Conservation (phyloP, 2,113 vertebrate species). For the Eulemur macaco region DNA sequence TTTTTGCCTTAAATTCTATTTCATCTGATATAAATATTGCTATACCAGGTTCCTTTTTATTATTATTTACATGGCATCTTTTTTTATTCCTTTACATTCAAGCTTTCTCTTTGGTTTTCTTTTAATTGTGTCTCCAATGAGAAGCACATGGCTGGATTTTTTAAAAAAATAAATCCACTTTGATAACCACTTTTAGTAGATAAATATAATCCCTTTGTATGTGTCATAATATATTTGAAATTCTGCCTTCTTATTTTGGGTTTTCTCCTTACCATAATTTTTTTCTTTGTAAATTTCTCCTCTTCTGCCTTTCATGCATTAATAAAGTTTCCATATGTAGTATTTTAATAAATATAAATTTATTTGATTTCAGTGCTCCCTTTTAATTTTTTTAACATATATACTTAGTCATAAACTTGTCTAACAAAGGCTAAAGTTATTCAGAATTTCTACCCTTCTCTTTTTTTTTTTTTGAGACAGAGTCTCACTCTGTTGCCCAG, state of each 20-base stretch:
- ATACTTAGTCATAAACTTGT: conserved; percentile 8
- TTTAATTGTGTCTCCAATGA: not conserved
- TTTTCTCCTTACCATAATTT: not conserved
- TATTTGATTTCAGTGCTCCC: not conserved
- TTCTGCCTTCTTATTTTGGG: not conserved
- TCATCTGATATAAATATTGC: not conserved
- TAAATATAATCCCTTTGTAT: not conserved
- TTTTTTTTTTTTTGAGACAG: not conserved
- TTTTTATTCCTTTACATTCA: not conserved
- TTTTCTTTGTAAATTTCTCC: not conserved
- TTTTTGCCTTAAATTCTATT: not conserved
- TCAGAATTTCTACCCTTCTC: not conserved
- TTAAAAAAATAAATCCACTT: not conserved
- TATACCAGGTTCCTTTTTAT: not conserved
- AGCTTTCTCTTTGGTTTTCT: conserved; percentile 1
- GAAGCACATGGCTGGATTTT: not conserved
- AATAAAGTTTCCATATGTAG: not conserved
- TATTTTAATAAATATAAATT: conserved; percentile 32
- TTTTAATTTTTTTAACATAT: not conserved
- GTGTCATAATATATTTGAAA: conserved; percentile 1
- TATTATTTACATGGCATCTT: not conserved
- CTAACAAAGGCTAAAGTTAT: not conserved
- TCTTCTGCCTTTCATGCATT: not conserved
- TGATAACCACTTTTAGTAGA: not conserved
- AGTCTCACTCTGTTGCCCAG: too few species aligned